Percentiles rank a stretch among this genome's conserved stretches.
These are phyloP conservation scores for Sturnira hondurensis DNA, from an alignment of 2,113 vertebrate species.

Conservation along the genomic window DNA sequence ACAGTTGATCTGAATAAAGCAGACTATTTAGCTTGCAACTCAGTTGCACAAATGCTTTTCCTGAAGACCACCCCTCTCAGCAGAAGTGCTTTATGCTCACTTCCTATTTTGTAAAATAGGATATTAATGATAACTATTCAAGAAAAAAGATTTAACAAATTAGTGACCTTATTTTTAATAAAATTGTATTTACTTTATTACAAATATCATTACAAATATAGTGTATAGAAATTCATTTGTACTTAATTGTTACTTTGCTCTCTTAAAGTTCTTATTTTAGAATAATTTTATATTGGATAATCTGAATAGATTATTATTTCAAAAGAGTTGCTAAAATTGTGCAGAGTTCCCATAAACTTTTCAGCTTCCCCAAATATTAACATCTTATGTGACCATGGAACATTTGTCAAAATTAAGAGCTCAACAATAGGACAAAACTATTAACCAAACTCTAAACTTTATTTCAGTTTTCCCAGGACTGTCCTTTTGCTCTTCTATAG, in stretches of 20 bases:
- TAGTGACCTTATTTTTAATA: background rate
- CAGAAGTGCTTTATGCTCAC: conserved; percentile 2
- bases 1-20: background rate
- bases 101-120: background rate
- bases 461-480: background rate
- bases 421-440: background rate
- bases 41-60: background rate
- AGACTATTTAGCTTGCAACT: background rate
- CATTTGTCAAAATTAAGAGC: conserved; percentile 2
- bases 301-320: conserved; percentile 4
- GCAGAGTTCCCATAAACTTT: background rate
- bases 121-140: background rate
- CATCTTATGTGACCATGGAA: background rate
- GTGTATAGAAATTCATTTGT: background rate
- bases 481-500: background rate
- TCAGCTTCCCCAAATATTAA: background rate
- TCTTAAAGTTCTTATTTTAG: background rate
- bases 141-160: conserved; percentile 1
- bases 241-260: background rate
- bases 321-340: conserved; percentile 34
- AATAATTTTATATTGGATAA: conserved; percentile 15
- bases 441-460: background rate
- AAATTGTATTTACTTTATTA: background rate
- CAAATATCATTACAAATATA: background rate
- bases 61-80: background rate